phyloP scores from a whole-genome alignment of 2,888 invertebrate genomes.

The Pollenia amentaria region DNA sequence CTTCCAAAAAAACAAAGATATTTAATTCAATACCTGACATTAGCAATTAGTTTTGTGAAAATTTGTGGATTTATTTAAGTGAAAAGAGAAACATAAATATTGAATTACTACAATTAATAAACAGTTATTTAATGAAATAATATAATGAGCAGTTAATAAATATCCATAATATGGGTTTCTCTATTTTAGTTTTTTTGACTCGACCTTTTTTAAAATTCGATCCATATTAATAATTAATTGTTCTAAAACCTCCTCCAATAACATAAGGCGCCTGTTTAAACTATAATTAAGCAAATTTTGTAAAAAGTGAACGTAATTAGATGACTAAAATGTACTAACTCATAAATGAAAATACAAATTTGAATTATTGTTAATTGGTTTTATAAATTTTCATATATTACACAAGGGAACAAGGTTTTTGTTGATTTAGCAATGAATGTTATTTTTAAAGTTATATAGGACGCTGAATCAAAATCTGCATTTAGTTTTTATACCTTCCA shows the following conservation, averaged over 20 bases:
- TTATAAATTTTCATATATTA: too few relatives aligned
- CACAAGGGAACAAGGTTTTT: too few relatives aligned
- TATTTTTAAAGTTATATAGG: too few relatives aligned
- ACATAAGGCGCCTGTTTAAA: slow-evolving; percentile 77
- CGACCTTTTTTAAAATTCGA: slow-evolving; percentile 77
- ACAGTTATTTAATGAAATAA: neutral
- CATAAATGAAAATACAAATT: too few relatives aligned
- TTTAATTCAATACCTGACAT: slow-evolving; percentile 29
- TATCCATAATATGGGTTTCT: neutral
- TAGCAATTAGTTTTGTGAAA: neutral
- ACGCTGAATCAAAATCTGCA: too few relatives aligned
- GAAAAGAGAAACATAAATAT: neutral
- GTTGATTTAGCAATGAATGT: too few relatives aligned
- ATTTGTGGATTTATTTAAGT: neutral
- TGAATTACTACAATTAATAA: slow-evolving; percentile 11
- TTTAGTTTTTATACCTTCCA: too few relatives aligned
- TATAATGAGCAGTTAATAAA: neutral
- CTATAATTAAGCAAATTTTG: slow-evolving; percentile 68
- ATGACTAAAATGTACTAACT: too few relatives aligned
- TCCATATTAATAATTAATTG: slow-evolving; percentile 80
- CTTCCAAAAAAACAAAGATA: neutral
- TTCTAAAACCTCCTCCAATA: slow-evolving; percentile 79
- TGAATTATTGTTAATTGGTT: too few relatives aligned
- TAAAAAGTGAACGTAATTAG: neutral
- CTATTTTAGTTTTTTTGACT: slow-evolving; percentile 48